Evolutionary conservation across 1,140 invertebrate genomes (phyloP).

Genomic region (Brachionus rotundiformis): DNA sequence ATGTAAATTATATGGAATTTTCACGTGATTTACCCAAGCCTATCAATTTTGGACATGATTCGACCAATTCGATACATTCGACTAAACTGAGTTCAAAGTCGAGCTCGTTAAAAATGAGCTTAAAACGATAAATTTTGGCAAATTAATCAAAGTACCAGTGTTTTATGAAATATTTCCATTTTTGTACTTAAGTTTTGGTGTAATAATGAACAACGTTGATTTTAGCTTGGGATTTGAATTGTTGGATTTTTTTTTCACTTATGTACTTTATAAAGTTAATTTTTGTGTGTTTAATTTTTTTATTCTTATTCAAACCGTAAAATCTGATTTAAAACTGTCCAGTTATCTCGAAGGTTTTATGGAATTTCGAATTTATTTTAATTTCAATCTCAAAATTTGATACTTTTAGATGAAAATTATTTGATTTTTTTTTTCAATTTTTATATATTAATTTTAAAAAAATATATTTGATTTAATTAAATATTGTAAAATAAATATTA

Average conservation of each 20-base stretch:
- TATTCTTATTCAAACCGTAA: not conserved
- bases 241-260: not conserved
- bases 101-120: not conserved
- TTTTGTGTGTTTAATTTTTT: not conserved
- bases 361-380: not conserved
- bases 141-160: not conserved
- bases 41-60: slow-evolving; percentile 37
- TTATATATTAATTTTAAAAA: not conserved
- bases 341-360: not conserved
- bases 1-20: slow-evolving; percentile 35
- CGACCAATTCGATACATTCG: not conserved
- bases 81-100: not conserved
- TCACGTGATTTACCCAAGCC: slow-evolving; percentile 13
- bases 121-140: not conserved
- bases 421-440: not conserved
- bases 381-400: not conserved
- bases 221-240: not conserved
- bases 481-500: not conserved
- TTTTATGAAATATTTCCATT: not conserved
- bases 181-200: no score
- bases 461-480: not conserved
- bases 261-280: not conserved
- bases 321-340: not conserved
- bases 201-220: no score
- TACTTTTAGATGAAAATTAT: not conserved